Percentiles rank a stretch among this genome's conserved stretches.
These are phyloP conservation scores for Drosophila kurseongensis DNA, from an alignment of 1,140 invertebrate genomes.

Conservation along the genomic window DNA sequence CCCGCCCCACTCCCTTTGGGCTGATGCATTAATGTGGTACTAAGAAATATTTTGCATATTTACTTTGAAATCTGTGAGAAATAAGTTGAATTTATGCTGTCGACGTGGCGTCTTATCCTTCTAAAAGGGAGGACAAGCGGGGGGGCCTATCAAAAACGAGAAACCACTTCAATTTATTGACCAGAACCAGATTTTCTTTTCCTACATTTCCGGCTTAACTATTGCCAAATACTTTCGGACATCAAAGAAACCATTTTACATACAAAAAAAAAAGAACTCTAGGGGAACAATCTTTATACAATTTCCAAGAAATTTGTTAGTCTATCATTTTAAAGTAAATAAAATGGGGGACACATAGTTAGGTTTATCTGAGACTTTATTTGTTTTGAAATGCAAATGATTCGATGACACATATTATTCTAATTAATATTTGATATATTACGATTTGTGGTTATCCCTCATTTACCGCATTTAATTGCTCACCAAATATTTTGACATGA, in stretches of 20 bases:
- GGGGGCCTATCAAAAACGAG: not conserved
- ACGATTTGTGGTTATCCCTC: not conserved
- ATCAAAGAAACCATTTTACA: constrained; percentile 7
- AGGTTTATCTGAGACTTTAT: not conserved
- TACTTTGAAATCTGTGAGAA: constrained; percentile 75
- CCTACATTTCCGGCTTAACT: constrained; percentile 22
- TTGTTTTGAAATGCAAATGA: not conserved
- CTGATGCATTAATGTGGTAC: constrained; percentile 76
- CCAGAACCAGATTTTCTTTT: constrained; percentile 16
- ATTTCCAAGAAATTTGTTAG: not conserved
- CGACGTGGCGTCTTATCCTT: constrained; percentile 14
- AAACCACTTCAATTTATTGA: constrained; percentile 42
- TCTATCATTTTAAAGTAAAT: not conserved
- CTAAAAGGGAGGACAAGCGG: no score
- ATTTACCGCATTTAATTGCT: not conserved
- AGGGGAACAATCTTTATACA: not conserved
- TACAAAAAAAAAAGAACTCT: not conserved
- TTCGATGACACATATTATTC: not conserved
- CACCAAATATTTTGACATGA: constrained; percentile 32
- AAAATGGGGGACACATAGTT: not conserved
- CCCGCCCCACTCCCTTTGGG: constrained; percentile 14
- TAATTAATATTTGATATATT: no score
- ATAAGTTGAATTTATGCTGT: constrained; percentile 51
- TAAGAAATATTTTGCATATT: constrained; percentile 80
- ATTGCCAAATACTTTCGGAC: constrained; percentile 14